Evolutionary conservation across 2,797 vertebrate genomes (phyloP), one percentile per base, ranked within the genome.

Genomic region (Tenualosa thibaudeaui): DNA sequence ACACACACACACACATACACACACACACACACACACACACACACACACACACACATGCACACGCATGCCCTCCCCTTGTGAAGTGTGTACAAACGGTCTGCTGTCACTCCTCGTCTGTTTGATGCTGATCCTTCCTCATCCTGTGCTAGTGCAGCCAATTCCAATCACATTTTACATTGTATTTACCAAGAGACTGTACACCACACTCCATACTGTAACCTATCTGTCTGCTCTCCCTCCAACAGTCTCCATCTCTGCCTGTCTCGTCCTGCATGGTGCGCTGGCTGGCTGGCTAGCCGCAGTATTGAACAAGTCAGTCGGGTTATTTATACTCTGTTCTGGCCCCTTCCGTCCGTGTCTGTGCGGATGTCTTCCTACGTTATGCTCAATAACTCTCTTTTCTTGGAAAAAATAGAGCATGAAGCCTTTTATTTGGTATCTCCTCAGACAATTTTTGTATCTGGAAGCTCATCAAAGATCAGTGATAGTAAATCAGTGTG

Each of bases 21-120:
- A 85, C 68, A 87, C 84, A 82, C 65, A 82, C 71, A 56, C 68
- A 68, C 54, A 84, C 83, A 81, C 8, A 71, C 31, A 82, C 83
- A 22, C n/a, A 82, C 88, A 43, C 75, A 24, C 83, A 62, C 24
- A 56, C 65, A 78, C 37, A 84, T 54, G 71, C 71, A 83, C 81
- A 83, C 22, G 84, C 83, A 75, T 5, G n/a, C 31, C 83, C 89
- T 89, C 88, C 83, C 88, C 88, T 81, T 82, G 90, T 88, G 91
- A 91, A 91, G 91, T 91, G 91, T 87, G 81, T 81, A n/a, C 17
- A 82, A 88, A 91, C 83, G 85, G 89, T 85, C 85, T 54, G 86
- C 90, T 90, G 91, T 91, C 91, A 91, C 89, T 91, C 84, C 86
- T 89, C 89, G 89, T 92, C 89, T 17, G 19, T 89, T 91, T 89